Evolutionary conservation across 1,140 invertebrate species (phyloP), one percentile per base, ranked within the genome.

Genomic region (Schmidtea mediterranea): DNA sequence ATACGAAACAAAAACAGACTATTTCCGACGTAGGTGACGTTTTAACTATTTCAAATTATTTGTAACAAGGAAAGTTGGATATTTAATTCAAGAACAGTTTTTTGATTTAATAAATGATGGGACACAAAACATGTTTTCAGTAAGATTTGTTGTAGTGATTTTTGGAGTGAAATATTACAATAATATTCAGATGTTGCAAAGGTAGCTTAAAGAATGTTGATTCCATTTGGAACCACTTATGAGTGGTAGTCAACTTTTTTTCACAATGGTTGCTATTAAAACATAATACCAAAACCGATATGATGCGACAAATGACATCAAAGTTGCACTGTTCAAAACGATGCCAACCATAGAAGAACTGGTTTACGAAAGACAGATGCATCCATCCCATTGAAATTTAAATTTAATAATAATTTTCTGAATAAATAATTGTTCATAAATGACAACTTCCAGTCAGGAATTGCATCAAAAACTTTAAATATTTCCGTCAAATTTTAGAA

Each of bases 61-160:
- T n/a, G n/a, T n/a, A n/a, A n/a, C n/a, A n/a, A n/a, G n/a, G n/a
- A n/a, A n/a, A n/a, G n/a, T n/a, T n/a, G n/a, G n/a, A n/a, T n/a
- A 40, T 40, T 15, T 40, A 40, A 40, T 40, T 40, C 39, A 40
- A n/a, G 13, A 40, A 40, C 39, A 3, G 39, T 40, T 40, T 13
- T 6, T 40, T 21, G 39, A 40, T 40, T 40, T 21, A n/a, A 16
- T 40, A 16, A 40, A 40, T 40, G 39, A 40, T 40, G 39, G 39
- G 19, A 16, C n/a, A n/a, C 39, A 40, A 40, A 40, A 40, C 39
- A 40, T 21, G 39, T 40, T 40, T 40, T 40, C 39, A 40, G 39
- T 21, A n/a, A 40, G n/a, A 21, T 13, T 40, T 3, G 15, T 21
- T 21, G 39, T 16, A 40, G 39, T 21, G 39, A 40, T 40, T 40